These are phyloP conservation scores for Caranx ignobilis DNA, from an alignment of 2,113 vertebrate species.

Conservation along the genomic window DNA sequence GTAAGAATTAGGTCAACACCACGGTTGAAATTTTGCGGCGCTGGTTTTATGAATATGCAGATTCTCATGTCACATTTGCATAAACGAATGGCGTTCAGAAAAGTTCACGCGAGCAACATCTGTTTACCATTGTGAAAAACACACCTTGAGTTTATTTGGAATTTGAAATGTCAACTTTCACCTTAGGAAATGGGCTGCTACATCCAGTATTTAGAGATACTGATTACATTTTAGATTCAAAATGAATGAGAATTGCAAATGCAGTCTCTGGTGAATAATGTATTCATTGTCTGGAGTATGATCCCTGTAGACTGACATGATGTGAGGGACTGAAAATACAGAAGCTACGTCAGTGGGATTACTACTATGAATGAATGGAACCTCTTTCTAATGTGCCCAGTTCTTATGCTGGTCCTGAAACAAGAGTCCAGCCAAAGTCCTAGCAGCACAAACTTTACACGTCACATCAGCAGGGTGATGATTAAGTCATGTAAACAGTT, in stretches of 20 bases:
- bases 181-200: slow-evolving; percentile 52
- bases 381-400: slow-evolving; percentile 34
- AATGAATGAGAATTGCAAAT: slow-evolving; percentile 68
- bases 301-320: slow-evolving; percentile 19
- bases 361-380: slow-evolving; percentile 35
- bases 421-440: slow-evolving; percentile 51
- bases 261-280: slow-evolving; percentile 53
- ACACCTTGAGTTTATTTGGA: slow-evolving; percentile 52
- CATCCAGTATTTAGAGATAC: slow-evolving; percentile 58
- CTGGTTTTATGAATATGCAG: slow-evolving; percentile 58
- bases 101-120: slow-evolving; percentile 48
- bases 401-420: slow-evolving; percentile 40
- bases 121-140: slow-evolving; percentile 61
- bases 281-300: slow-evolving; percentile 48
- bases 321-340: slow-evolving; percentile 54
- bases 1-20: slow-evolving; percentile 51
- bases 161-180: slow-evolving; percentile 64
- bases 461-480: slow-evolving; percentile 72
- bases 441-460: slow-evolving; percentile 65
- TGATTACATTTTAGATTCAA: slow-evolving; percentile 75
- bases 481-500: slow-evolving; percentile 81
- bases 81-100: slow-evolving; percentile 37
- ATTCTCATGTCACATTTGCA: slow-evolving; percentile 58
- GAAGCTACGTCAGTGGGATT: slow-evolving; percentile 38
- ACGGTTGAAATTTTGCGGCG: slow-evolving; percentile 14